Evolutionary conservation across 2,888 invertebrate genomes (phyloP).

Genomic region (Acanthopleura granulata): DNA sequence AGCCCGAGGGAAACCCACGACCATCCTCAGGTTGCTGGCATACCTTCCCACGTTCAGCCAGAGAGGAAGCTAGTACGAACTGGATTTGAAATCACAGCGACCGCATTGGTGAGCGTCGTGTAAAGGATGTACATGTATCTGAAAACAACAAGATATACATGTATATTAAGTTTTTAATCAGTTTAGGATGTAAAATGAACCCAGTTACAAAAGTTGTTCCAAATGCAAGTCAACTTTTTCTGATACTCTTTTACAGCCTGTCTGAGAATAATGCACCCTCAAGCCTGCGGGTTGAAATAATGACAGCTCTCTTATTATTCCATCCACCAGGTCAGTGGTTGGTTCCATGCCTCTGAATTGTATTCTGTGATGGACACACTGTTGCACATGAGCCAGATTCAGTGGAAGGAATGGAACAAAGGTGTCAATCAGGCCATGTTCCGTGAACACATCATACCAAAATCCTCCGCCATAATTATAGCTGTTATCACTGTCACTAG

Average conservation of each 20-base stretch:
- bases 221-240: slow-evolving; percentile 51
- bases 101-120: no score
- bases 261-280: slow-evolving; percentile 45
- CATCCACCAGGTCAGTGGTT: not conserved
- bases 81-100: no score
- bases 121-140: no score
- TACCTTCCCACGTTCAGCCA: no score
- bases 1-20: no score
- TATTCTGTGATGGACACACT: slow-evolving; percentile 54
- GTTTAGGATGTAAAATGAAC: not conserved
- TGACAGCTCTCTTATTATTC: slow-evolving; percentile 46
- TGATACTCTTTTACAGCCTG: slow-evolving; percentile 60
- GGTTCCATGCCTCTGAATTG: slow-evolving; percentile 31
- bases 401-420: slow-evolving; percentile 62
- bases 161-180: no score
- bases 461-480: no score
- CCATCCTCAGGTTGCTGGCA: no score
- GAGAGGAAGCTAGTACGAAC: no score
- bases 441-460: slow-evolving; percentile 47
- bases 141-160: no score
- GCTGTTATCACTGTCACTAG: not conserved
- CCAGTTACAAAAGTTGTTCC: not conserved
- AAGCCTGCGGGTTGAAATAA: slow-evolving; percentile 45
- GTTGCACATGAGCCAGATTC: slow-evolving; percentile 50
- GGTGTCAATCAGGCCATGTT: slow-evolving; percentile 40